A percentile compares a stretch with the other conserved stretches of the same genome.
phyloP scores from a whole-genome alignment of 2,888 invertebrate genomes.

The Nasonia oneida region DNA sequence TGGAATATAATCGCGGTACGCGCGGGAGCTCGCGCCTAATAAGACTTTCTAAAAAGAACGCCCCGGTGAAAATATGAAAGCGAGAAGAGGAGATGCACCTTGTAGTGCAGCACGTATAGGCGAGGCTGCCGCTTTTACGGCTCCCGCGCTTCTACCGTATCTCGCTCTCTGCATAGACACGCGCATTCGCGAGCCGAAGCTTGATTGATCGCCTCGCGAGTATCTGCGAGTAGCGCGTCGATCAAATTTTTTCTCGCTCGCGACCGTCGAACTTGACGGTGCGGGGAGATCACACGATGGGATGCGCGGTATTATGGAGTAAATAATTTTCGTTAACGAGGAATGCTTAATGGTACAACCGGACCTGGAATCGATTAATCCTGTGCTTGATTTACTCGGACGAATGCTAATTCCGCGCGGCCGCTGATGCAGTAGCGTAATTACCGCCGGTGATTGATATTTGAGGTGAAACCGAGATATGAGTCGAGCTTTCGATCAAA shows the following conservation, averaged over 20 bases:
- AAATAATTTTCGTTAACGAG: conserved; percentile 51
- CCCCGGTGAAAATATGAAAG: conserved; percentile 64
- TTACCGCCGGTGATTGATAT: not conserved
- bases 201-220: conserved; percentile 20
- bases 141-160: not conserved
- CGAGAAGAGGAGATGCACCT: conserved; percentile 58
- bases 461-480: not conserved
- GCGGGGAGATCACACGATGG: conserved; percentile 44
- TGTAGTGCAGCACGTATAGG: conserved; percentile 35
- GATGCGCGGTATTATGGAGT: not conserved
- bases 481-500: not conserved
- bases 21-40: conserved; percentile 59
- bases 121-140: conserved; percentile 29
- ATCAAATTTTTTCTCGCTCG: not conserved
- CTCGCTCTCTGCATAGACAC: too few relatives aligned
- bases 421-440: too few relatives aligned
- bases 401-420: not conserved
- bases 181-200: not conserved
- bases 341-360: not conserved
- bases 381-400: conserved; percentile 25
- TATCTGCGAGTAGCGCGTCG: not conserved
- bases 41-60: conserved; percentile 65
- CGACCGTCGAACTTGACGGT: not conserved
- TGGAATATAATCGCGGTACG: conserved; percentile 62
- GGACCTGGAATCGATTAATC: conserved; percentile 22